Evolutionary conservation across 2,797 vertebrate genomes (phyloP).

Genomic region (Malurus splendens): DNA sequence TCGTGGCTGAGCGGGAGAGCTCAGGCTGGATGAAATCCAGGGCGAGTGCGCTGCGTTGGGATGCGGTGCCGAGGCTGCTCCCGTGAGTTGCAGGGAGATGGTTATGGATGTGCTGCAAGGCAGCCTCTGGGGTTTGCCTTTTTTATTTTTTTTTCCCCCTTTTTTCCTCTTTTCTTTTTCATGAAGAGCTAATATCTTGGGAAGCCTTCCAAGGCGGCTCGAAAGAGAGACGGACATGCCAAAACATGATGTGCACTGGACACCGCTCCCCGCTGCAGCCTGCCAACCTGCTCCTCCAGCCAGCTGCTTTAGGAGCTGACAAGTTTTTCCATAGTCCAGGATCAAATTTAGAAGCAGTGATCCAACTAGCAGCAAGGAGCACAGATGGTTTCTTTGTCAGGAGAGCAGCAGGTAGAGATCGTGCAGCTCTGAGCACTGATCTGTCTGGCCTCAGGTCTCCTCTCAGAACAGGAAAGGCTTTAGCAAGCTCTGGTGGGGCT

Average conservation of each 20-base stretch:
- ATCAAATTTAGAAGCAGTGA: neutral
- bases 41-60: rapidly evolving
- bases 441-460: neutral
- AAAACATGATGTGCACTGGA: neutral
- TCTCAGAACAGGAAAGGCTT: neutral
- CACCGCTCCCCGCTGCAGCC: neutral
- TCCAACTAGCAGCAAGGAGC: neutral
- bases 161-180: neutral
- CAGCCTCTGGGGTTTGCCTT: neutral
- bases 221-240: neutral
- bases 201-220: neutral
- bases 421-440: neutral
- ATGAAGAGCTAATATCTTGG: neutral
- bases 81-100: neutral
- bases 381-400: slow-evolving; percentile 36
- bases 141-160: no score
- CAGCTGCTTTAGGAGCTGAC: neutral
- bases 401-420: neutral
- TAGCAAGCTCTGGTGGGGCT: neutral
- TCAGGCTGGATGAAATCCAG: neutral
- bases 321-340: neutral
- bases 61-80: neutral
- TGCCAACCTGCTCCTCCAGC: neutral
- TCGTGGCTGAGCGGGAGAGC: neutral
- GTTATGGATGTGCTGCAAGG: neutral